phyloP scores from a whole-genome alignment of 2,888 invertebrate genomes.

The Troides oblongomaculatus region DNA sequence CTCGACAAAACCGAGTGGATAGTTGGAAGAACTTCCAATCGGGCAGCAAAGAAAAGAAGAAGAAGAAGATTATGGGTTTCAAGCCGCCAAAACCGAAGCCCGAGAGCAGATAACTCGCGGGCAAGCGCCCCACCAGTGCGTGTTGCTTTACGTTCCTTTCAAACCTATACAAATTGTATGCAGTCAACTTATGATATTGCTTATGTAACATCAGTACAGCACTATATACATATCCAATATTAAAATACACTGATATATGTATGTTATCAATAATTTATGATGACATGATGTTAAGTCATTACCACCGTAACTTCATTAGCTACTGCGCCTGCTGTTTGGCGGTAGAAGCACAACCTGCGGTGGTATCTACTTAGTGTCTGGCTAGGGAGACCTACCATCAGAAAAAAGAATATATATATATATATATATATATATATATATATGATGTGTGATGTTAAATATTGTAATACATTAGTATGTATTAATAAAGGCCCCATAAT shows the following conservation, averaged over 20 bases:
- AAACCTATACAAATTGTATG: conserved; percentile 24
- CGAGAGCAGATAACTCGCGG: conserved; percentile 89
- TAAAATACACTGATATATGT: background rate
- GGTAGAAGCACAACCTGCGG: too few relatives aligned
- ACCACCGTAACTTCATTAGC: too few relatives aligned
- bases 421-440: too few relatives aligned
- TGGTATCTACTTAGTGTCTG: too few relatives aligned
- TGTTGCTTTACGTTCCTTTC: conserved; percentile 20
- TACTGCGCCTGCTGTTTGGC: too few relatives aligned
- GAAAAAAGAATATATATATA: too few relatives aligned
- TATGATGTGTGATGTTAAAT: too few relatives aligned
- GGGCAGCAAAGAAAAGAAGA: conserved; percentile 86
- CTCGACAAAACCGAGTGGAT: conserved; percentile 93
- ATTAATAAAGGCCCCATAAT: too few relatives aligned
- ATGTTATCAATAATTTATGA: too few relatives aligned
- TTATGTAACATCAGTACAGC: background rate
- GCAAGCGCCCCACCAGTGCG: conserved; percentile 3
- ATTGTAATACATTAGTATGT: too few relatives aligned
- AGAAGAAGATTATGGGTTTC: conserved; percentile 88
- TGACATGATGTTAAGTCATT: too few relatives aligned
- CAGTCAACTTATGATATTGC: background rate
- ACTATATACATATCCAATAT: background rate
- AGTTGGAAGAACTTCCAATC: conserved; percentile 96
- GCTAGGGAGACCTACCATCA: too few relatives aligned
- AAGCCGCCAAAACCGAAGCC: conserved; percentile 96